Conservation (phyloP, 2,888 invertebrate genomes). For the Griposia aprilina region DNA sequence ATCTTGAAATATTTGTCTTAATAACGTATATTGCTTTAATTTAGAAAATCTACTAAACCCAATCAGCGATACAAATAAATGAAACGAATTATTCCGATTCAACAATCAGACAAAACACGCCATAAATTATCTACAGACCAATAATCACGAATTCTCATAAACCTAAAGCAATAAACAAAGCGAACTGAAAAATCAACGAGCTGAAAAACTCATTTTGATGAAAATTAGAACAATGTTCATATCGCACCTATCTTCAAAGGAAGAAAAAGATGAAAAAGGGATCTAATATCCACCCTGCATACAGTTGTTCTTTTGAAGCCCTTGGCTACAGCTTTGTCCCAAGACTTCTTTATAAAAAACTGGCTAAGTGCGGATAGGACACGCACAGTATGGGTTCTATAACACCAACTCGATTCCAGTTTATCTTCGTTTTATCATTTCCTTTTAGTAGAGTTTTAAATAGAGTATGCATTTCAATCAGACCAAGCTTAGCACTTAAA, state of each 20-base stretch:
- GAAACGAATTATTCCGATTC: neutral
- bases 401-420: neutral
- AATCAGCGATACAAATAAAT: neutral
- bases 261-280: conserved; percentile 13
- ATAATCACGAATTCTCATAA: neutral
- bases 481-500: no score
- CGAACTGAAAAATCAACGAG: conserved; percentile 11
- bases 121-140: neutral
- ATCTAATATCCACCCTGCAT: conserved; percentile 51
- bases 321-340: conserved; percentile 47
- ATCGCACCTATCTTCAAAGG: conserved; percentile 47
- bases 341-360: conserved; percentile 30
- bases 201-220: conserved; percentile 41
- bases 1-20: no score
- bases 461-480: no score
- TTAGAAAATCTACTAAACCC: neutral
- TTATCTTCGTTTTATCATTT: no score
- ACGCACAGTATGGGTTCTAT: neutral
- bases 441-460: no score
- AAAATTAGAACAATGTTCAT: conserved; percentile 49
- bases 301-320: conserved; percentile 52
- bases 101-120: neutral
- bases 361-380: neutral
- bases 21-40: neutral
- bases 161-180: conserved; percentile 1